These are phyloP conservation scores for Rotaria magnacalcarata DNA, from an alignment of 2,888 invertebrate genomes.

Conservation along the genomic window DNA sequence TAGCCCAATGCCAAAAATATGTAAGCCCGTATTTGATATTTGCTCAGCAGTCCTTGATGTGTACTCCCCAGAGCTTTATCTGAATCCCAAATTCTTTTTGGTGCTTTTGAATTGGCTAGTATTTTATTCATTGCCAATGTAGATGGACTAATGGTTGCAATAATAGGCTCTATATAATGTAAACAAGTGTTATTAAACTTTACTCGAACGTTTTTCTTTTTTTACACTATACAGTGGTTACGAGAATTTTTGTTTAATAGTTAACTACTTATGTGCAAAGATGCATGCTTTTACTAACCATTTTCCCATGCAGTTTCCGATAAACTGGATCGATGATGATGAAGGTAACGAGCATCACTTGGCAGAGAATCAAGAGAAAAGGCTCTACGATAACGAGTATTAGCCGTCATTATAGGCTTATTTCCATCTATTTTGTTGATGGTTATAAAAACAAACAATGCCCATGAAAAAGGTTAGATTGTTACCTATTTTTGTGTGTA, in stretches of 20 bases:
- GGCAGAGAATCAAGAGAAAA: neutral
- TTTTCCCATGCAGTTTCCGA: neutral
- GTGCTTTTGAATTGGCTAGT: neutral
- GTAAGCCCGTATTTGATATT: constrained; percentile 44
- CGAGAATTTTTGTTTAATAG: no score
- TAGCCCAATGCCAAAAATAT: constrained; percentile 38
- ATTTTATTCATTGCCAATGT: constrained; percentile 13
- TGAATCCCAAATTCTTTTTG: constrained; percentile 41
- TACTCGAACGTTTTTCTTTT: no score
- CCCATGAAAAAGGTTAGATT: no score
- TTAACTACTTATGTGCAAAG: no score
- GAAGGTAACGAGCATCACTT: neutral
- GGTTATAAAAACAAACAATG: no score
- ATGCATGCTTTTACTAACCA: neutral
- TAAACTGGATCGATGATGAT: neutral
- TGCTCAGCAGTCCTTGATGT: constrained; percentile 40
- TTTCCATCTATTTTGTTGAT: no score
- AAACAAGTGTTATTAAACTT: neutral
- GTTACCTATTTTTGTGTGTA: no score
- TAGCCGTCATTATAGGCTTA: neutral
- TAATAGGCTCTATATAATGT: neutral
- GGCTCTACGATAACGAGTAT: neutral
- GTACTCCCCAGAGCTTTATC: constrained; percentile 45
- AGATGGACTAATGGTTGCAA: neutral
- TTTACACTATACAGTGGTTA: no score